These are phyloP conservation scores for Zonotrichia albicollis DNA, from an alignment of 2,797 vertebrate species.

Conservation along the genomic window DNA sequence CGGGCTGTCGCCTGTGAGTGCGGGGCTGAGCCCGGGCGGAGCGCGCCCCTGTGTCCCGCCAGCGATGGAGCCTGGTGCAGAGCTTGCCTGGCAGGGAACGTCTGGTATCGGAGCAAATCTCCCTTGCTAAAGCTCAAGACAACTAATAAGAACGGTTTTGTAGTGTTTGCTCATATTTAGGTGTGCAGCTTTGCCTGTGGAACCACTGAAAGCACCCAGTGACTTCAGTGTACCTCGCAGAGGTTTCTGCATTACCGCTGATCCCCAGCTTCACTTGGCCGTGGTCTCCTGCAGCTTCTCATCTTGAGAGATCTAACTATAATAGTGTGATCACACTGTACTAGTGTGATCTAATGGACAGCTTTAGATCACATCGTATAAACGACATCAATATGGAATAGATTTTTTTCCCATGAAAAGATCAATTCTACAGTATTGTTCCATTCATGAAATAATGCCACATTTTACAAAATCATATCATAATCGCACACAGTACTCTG, in stretches of 20 bases:
- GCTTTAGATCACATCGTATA: not conserved
- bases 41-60: not conserved
- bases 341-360: not conserved
- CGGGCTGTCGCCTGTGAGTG: not conserved
- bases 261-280: rapidly evolving
- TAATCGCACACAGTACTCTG: not conserved
- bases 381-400: not conserved
- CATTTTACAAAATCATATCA: not conserved
- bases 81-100: not conserved
- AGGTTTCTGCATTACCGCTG: rapidly evolving
- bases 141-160: not conserved
- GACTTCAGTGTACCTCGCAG: rapidly evolving
- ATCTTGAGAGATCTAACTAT: not conserved
- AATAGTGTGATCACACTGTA: not conserved
- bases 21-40: not conserved
- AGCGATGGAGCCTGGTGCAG: rapidly evolving
- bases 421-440: not conserved
- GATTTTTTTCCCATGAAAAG: not conserved
- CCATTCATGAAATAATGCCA: not conserved
- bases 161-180: rapidly evolving
- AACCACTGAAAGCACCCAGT: rapidly evolving
- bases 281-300: not conserved
- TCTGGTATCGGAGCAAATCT: rapidly evolving
- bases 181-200: not conserved
- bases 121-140: not conserved